Percentiles rank a stretch among this genome's conserved stretches.
phyloP scores from a whole-genome alignment of 2,113 vertebrate genomes.

The Laticauda laticaudata region DNA sequence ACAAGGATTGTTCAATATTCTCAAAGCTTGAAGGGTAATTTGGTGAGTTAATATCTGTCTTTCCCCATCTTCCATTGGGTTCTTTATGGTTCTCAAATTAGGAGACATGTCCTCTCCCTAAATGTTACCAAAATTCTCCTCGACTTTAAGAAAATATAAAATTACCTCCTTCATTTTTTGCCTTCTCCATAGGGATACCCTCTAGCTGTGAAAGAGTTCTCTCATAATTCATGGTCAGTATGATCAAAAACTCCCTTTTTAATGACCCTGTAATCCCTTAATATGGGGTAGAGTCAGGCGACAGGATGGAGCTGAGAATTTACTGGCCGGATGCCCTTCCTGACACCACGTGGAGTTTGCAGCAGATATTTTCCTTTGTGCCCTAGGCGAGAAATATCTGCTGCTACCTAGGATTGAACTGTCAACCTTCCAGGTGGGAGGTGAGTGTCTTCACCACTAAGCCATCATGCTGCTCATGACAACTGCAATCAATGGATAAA shows the following conservation, averaged over 20 bases:
- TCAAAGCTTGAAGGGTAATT: not conserved
- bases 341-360: not conserved
- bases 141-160: not conserved
- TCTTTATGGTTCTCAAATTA: not conserved
- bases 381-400: not conserved
- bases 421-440: not conserved
- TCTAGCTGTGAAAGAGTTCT: not conserved
- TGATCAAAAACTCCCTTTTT: not conserved
- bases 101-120: not conserved
- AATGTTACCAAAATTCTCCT: not conserved
- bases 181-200: not conserved
- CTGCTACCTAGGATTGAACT: not conserved
- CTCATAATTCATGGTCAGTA: not conserved
- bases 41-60: not conserved
- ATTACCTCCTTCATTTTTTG: not conserved
- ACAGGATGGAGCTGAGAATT: not conserved
- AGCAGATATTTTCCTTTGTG: not conserved
- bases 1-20: not conserved
- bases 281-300: not conserved
- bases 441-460: not conserved
- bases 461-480: not conserved
- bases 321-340: not conserved
- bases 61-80: not conserved
- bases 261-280: not conserved
- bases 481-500: not conserved